These are phyloP conservation scores for Poecile atricapillus DNA, from an alignment of 2,113 vertebrate genomes.

Conservation along the genomic window DNA sequence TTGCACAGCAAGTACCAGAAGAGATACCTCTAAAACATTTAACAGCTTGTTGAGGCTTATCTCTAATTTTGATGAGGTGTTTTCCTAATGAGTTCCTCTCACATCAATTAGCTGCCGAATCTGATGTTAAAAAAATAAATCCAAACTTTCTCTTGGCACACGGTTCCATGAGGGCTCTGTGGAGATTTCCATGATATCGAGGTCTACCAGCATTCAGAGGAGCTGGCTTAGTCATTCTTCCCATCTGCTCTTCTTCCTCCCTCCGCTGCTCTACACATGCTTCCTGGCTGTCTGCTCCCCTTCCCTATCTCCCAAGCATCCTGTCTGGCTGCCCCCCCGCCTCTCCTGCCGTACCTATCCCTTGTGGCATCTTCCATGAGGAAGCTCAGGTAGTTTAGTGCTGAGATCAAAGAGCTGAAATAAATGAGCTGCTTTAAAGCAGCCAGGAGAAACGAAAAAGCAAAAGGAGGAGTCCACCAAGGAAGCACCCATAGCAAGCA, in stretches of 20 bases:
- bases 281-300: conserved; percentile 25
- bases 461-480: background rate
- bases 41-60: conserved; percentile 33
- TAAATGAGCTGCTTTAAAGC: background rate
- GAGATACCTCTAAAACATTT: background rate
- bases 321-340: background rate
- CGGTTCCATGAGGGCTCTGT: background rate
- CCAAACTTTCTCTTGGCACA: conserved; percentile 16
- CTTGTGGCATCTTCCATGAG: background rate
- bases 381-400: background rate
- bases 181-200: conserved; percentile 30
- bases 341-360: background rate
- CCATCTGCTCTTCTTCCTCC: conserved; percentile 62
- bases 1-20: background rate
- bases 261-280: background rate
- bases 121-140: background rate
- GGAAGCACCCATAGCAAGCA: background rate
- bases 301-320: background rate
- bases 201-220: conserved; percentile 22
- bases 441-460: background rate
- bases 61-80: conserved; percentile 15
- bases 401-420: conserved; percentile 35
- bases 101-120: conserved; percentile 27
- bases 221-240: conserved; percentile 61
- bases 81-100: conserved; percentile 34